phyloP scores from a whole-genome alignment of 2,888 invertebrate species.

The Baronia brevicornis region DNA sequence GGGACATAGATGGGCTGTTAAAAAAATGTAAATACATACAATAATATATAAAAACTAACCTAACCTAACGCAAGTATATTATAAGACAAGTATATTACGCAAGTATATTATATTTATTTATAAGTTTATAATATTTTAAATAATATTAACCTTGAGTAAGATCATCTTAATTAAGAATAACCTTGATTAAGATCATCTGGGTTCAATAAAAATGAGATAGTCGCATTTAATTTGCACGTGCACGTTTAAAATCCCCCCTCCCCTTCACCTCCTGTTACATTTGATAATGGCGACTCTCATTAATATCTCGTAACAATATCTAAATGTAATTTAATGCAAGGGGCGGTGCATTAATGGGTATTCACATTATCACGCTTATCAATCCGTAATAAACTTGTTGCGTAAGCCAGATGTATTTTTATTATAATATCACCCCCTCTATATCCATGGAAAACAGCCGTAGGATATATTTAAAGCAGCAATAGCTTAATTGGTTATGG shows the following conservation, averaged over 20 bases:
- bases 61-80: no score
- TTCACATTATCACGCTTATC: constrained; percentile 63
- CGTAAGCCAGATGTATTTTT: constrained; percentile 58
- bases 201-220: neutral
- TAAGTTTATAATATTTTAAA: no score
- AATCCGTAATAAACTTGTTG: constrained; percentile 59
- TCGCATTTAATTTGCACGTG: constrained; percentile 7
- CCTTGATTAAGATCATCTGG: neutral
- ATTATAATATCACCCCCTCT: no score
- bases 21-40: no score
- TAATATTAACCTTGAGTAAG: no score
- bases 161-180: neutral
- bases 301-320: constrained; percentile 56
- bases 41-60: no score
- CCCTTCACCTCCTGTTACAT: constrained; percentile 31
- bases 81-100: no score
- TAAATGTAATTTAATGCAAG: constrained; percentile 56
- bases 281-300: constrained; percentile 30
- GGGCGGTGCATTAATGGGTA: constrained; percentile 57
- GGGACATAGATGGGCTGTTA: no score
- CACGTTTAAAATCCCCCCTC: constrained; percentile 31
- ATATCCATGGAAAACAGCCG: no score
- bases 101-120: no score
- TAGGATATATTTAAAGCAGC: no score
- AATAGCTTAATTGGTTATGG: no score